Base-by-base conservation (phyloP, 2,113 vertebrate species). In the Hyla sarda region DNA sequence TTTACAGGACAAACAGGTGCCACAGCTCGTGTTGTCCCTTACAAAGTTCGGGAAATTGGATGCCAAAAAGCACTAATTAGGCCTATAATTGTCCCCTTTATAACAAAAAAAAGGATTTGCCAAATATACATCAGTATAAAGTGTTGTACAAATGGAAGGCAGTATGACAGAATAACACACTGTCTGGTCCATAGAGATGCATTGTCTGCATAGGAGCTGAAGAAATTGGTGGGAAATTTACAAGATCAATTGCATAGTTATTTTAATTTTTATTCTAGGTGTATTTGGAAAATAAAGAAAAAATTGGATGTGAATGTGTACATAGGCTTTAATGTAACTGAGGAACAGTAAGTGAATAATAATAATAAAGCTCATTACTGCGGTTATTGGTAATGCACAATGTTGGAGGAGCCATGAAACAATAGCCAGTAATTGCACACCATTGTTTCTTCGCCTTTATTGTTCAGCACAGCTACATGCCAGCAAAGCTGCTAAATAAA, bases 381-480 rank as follows among this genome's bases (percentile, higher is more conserved):
- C 19, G 50, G 32, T 56, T 34, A 78, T 16, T 34, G 52, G 52
- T 58, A 78, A 56, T 58, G 52, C 32, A 23, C 19, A 34, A 37
- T 14, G 32, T 14, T 23, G 47, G 48, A 23, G 30, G 21, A 79
- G 32, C 4, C 30, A 56, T 30, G 32, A 58, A 37, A 37, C 28
- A 79, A 79, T 54, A 79, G 76, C n/a, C 45, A 47, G n/a, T 82
- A 82, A 69, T 82, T 52, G 52, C 17, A 69, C 17, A 52, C 45
- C 47, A 30, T 13, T 32, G 62, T 8, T 71, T 34, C 62, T 50
- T 12, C 60, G 19, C 41, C 13, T 47, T 47, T 62, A 62, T 81
- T 62, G 78, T 81, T 62, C 23, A 45, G 54, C 25, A 2, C 41
- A 28, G 41, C n/a, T 69, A 69, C 28, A 52, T 19, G 58, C 37